Evolutionary conservation across 2,113 vertebrate species (phyloP), one percentile per base, ranked within the genome.

Genomic region (Sinocyclocheilus rhinocerous): DNA sequence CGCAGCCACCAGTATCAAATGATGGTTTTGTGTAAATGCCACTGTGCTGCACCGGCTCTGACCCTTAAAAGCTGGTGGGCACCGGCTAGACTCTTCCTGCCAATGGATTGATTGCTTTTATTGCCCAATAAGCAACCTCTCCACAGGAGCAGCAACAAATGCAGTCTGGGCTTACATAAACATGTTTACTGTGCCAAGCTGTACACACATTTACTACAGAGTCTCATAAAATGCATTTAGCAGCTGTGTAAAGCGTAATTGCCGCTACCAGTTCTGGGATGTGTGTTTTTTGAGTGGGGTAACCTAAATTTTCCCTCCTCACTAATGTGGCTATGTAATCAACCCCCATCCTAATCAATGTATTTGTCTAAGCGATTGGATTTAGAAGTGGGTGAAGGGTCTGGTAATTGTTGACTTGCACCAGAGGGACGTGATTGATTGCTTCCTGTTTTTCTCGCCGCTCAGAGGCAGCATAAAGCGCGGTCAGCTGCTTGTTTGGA

Each of bases 381-480:
- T 94, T 93, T 91, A 79, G 88, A 90, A 88, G 90, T 90, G 89
- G 92, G 90, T 89, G 89, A 93, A 91, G 90, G 92, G 90, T 92
- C 86, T 63, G 86, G 88, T 94, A 92, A 93, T 93, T 94, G 92
- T 95, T 93, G 92, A 93, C 92, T 91, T 90, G 89, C 91, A 90
- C 83, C 87, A 90, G 90, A 91, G 79, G 45, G 90, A 81, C 81
- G 67, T 93, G 93, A 95, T 95, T 93, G 93, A 93, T 94, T 91
- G 90, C 91, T 93, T 94, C 93, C 91, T 94, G 91, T 88, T 90
- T 67, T 52, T 81, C 86, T 91, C 85, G 50, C 67, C 75, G 88
- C 89, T 89, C 84, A 82, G 86, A 89, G 88, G 89, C 90, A 15
- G 57, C 61, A 70, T 84, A 73, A 77, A 84, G 24, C 65, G 52